Conservation (phyloP, 2,113 vertebrate species). For the Hippocampus barbouri region DNA sequence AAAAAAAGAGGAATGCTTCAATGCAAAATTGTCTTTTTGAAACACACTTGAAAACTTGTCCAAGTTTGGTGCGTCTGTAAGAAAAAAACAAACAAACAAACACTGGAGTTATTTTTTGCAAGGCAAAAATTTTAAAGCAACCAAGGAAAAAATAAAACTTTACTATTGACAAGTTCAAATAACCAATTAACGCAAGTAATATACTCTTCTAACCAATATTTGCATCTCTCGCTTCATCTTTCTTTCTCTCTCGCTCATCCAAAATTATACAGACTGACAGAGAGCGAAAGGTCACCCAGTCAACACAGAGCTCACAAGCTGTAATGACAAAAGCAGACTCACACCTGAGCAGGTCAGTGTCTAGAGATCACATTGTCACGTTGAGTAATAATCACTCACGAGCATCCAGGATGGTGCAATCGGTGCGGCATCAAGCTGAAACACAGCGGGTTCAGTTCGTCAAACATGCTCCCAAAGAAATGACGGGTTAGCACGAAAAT, state of each 20-base stretch:
- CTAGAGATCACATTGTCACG: neutral
- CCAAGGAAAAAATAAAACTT: no score
- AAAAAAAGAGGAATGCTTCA: no score
- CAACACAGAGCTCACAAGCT: neutral
- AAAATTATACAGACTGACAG: conserved; percentile 1
- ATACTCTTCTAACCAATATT: no score
- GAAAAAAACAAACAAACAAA: no score
- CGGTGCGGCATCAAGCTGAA: conserved; percentile 2
- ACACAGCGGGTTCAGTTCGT: conserved; percentile 14
- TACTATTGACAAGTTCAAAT: no score
- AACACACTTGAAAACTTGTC: no score
- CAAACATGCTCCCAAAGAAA: conserved; percentile 16
- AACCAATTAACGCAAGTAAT: no score
- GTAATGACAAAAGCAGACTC: neutral
- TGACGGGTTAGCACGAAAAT: conserved; percentile 24
- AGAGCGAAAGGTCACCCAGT: conserved; percentile 6
- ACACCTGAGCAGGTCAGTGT: conserved; percentile 10
- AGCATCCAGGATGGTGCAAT: neutral
- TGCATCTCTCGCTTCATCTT: neutral
- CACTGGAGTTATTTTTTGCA: no score
- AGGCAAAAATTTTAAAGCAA: no score
- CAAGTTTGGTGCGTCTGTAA: no score
- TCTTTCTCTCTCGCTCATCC: neutral
- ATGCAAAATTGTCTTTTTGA: no score
- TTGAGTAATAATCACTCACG: neutral